A percentile compares a stretch with the other conserved stretches of the same genome.
These are phyloP conservation scores for Gymnoscopelus microlampas DNA, from an alignment of 2,797 vertebrate genomes.

Conservation along the genomic window DNA sequence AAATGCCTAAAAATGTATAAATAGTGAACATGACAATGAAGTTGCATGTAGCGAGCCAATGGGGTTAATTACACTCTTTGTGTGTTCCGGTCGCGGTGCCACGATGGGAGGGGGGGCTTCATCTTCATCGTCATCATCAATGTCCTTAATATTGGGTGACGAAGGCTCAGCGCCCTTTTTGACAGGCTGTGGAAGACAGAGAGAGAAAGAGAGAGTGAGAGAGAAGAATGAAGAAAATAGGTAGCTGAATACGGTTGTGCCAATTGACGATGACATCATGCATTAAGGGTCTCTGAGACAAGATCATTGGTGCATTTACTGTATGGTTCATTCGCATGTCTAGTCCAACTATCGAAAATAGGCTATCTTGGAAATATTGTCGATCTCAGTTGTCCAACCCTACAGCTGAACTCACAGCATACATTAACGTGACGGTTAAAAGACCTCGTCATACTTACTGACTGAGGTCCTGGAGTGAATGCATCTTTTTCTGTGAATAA, in stretches of 20 bases:
- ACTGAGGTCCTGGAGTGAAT: slow-evolving; percentile 89
- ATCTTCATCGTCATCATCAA: slow-evolving; percentile 92
- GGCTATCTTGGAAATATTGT: too few species aligned
- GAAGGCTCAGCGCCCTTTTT: slow-evolving; percentile 90
- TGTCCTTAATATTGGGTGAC: slow-evolving; percentile 80
- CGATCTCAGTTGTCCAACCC: too few species aligned
- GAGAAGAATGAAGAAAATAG: background rate
- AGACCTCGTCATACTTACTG: slow-evolving; percentile 81
- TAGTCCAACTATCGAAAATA: too few species aligned
- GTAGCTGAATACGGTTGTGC: too few species aligned
- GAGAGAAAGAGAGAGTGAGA: background rate
- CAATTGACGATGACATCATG: too few species aligned
- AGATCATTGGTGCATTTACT: too few species aligned
- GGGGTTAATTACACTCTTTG: slow-evolving; percentile 91
- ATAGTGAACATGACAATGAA: background rate
- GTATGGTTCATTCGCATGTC: too few species aligned
- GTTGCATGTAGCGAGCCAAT: too few species aligned
- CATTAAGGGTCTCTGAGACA: too few species aligned
- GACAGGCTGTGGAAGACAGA: slow-evolving; percentile 77
- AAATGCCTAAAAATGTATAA: background rate
- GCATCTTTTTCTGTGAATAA: slow-evolving; percentile 89
- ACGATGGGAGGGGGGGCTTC: slow-evolving; percentile 91
- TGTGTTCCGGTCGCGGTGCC: slow-evolving; percentile 94
- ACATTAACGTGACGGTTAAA: background rate
- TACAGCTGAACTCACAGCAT: background rate